Evolutionary conservation across 2,113 vertebrate genomes (phyloP).

Genomic region (Dasypus novemcinctus): DNA sequence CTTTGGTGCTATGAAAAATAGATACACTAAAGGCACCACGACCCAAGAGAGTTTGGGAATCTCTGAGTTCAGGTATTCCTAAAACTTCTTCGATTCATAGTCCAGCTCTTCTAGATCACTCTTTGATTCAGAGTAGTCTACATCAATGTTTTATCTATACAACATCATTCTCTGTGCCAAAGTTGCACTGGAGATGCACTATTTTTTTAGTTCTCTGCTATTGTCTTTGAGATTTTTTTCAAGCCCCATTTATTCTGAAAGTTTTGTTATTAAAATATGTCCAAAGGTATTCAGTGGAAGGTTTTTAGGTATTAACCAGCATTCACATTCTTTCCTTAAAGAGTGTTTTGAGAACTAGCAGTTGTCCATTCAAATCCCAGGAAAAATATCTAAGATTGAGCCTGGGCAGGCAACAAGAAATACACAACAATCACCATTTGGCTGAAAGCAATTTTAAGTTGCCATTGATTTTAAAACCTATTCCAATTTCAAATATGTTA

Average conservation of each 20-base stretch:
- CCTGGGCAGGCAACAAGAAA: background rate
- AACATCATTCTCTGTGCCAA: background rate
- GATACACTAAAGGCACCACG: background rate
- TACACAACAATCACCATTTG: background rate
- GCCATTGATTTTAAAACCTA: background rate
- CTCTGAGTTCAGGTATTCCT: background rate
- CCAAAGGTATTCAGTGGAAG: background rate
- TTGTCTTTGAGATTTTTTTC: background rate
- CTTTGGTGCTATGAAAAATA: background rate
- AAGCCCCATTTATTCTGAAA: conserved; percentile 11
- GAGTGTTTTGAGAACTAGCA: background rate
- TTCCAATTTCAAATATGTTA: background rate
- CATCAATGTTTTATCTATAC: background rate
- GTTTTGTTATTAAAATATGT: background rate
- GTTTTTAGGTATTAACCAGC: background rate
- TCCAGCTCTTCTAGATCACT: background rate
- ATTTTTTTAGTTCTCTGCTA: background rate
- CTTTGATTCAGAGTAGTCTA: background rate
- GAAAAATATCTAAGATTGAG: background rate
- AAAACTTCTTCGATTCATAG: background rate
- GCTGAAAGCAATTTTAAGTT: background rate
- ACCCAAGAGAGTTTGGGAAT: background rate
- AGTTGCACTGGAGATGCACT: background rate
- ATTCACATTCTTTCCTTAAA: background rate
- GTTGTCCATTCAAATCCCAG: background rate